Evolutionary conservation across 2,888 invertebrate species (phyloP), one percentile per base, ranked within the genome.

Genomic region (Polydrusus pterygomalis): DNA sequence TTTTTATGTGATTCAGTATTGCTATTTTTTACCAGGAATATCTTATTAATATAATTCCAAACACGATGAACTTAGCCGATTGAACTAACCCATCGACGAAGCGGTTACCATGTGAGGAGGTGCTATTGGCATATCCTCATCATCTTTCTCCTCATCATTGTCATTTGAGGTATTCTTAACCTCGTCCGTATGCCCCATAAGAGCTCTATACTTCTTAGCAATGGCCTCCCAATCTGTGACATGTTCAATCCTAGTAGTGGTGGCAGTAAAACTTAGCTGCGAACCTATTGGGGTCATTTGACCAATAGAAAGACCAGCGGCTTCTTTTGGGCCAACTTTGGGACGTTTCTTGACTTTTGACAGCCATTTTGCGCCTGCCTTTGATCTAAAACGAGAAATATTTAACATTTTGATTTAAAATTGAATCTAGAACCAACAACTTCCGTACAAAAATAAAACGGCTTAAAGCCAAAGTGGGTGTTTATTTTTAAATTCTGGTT

Each of bases 191-290:
- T 89, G 89, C 15, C 93, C 93, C 79, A 92, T 90, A 10, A 96
- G 89, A 0, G 94, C 93, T 18, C 96, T 90, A 86, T 97, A 97
- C 85, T 96, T 96, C 88, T 95, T 95, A 20, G 96, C 94, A 74
- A 97, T 96, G 2, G 93, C 90, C 83, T 96, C 95, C 97, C 97
- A 97, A 86, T 97, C 96, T 1, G 95, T 95, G 8, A 97, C 96
- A 83, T 94, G 95, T 86, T 96, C 96, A 80, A 96, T 96, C 81
- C 95, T 91, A 60, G 93, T 93, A 64, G 92, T 92, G 73, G 90
- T 90, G 79, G 93, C 92, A 83, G 91, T 92, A 88, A 96, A 95
- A 84, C 96, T 95, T 79, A 95, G 88, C 86, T 96, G 95, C 0
- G 96, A 96, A 34, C 96, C 96, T 13, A 96, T 88, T 0, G 96